Conservation (phyloP, 2,113 vertebrate species). For the Corythornis cristatus region DNA sequence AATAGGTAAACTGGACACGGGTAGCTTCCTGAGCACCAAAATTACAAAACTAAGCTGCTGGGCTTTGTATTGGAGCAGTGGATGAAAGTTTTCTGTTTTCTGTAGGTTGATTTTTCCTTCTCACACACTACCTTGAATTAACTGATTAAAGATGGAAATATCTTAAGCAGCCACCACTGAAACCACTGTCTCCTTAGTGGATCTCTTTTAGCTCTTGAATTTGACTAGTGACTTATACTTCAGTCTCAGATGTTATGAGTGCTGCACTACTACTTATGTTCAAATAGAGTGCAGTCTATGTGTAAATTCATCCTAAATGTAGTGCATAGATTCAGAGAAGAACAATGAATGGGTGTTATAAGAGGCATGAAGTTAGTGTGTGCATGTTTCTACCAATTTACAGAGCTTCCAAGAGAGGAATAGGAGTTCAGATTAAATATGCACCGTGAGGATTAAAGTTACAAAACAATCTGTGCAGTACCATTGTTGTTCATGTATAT, state of each 20-base stretch:
- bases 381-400: not conserved
- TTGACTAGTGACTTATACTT: not conserved
- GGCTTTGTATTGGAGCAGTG: not conserved
- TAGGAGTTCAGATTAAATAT: not conserved
- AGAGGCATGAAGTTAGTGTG: not conserved
- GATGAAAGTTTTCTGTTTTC: not conserved
- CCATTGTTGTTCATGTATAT: not conserved
- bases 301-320: not conserved
- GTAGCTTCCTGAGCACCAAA: not conserved
- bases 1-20: not conserved
- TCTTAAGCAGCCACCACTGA: not conserved
- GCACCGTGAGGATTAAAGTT: not conserved
- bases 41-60: not conserved
- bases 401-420: not conserved
- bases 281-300: not conserved
- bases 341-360: not conserved
- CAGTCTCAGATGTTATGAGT: not conserved
- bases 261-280: not conserved
- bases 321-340: not conserved
- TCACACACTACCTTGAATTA: not conserved
- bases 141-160: not conserved
- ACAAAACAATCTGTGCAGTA: not conserved
- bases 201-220: not conserved
- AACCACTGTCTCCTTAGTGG: not conserved
- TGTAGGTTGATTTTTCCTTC: not conserved